phyloP scores from a whole-genome alignment of 2,888 invertebrate genomes.

The Trissolcus japonicus region DNA sequence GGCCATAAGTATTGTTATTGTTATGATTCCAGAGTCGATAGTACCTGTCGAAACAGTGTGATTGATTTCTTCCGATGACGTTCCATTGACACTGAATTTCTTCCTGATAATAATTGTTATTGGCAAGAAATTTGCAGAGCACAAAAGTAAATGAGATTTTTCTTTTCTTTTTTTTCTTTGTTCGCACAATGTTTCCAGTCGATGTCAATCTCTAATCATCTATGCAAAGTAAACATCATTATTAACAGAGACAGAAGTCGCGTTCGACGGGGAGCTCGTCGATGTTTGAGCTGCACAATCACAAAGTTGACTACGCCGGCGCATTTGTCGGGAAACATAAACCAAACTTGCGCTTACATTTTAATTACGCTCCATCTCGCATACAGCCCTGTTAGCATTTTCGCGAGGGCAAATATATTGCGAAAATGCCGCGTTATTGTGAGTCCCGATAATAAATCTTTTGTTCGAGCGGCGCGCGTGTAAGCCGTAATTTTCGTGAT shows the following conservation, averaged over 20 bases:
- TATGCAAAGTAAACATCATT: conserved; percentile 21
- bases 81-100: no score
- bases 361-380: conserved; percentile 12
- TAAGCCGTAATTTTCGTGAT: conserved; percentile 39
- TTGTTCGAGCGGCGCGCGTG: conserved; percentile 22
- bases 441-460: conserved; percentile 40
- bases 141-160: no score
- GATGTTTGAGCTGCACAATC: conserved; percentile 10
- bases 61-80: conserved; percentile 30
- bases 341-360: conserved; percentile 9
- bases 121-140: no score
- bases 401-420: conserved; percentile 5
- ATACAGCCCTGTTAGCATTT: not conserved
- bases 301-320: conserved; percentile 8
- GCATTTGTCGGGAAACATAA: conserved; percentile 2
- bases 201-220: not conserved
- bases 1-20: conserved; percentile 30
- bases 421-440: conserved; percentile 12
- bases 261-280: not conserved
- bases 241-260: not conserved
- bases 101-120: no score
- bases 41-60: conserved; percentile 54
- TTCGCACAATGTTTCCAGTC: no score
- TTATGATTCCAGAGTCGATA: conserved; percentile 46
- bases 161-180: no score